Evolutionary conservation across 1,140 invertebrate genomes (phyloP).

Genomic region (Zaprionus camerounensis): DNA sequence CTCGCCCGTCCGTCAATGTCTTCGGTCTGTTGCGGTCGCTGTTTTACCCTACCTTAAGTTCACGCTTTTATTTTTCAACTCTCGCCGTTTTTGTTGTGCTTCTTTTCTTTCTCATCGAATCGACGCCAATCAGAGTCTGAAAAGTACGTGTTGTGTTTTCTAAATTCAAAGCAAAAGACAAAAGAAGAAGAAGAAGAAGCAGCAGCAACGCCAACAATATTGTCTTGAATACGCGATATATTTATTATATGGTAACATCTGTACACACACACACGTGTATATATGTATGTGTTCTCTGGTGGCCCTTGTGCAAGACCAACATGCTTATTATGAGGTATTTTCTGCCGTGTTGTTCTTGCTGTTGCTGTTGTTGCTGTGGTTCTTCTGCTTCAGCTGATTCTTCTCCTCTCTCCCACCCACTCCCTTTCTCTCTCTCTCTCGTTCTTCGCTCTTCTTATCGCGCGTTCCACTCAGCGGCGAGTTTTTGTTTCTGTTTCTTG

Average conservation of each 20-base stretch:
- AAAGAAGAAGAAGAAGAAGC: not conserved
- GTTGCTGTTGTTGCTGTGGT: constrained; percentile 5
- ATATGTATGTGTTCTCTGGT: not conserved
- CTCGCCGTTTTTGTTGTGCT: not conserved
- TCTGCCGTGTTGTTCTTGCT: constrained; percentile 9
- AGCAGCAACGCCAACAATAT: not conserved
- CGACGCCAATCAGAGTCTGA: not conserved
- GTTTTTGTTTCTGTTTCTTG: constrained; percentile 6
- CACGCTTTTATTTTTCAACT: not conserved
- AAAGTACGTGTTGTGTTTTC: constrained; percentile 15
- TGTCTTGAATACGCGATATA: constrained; percentile 3
- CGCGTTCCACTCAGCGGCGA: constrained; percentile 7
- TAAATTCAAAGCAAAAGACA: not conserved
- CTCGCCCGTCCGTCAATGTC: constrained; percentile 6
- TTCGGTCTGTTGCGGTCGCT: constrained; percentile 5
- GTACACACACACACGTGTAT: not conserved
- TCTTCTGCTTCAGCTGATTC: not conserved
- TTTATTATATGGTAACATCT: not conserved
- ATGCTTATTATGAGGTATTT: not conserved
- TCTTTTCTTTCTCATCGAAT: not conserved
- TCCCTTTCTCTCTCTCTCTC: not conserved
- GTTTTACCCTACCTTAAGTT: constrained; percentile 31
- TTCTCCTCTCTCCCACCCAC: not conserved
- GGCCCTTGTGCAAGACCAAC: constrained; percentile 24
- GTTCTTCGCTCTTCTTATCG: constrained; percentile 30